Evolutionary conservation across 1,140 invertebrate species (phyloP).

Genomic region (Leptinotarsa texana): DNA sequence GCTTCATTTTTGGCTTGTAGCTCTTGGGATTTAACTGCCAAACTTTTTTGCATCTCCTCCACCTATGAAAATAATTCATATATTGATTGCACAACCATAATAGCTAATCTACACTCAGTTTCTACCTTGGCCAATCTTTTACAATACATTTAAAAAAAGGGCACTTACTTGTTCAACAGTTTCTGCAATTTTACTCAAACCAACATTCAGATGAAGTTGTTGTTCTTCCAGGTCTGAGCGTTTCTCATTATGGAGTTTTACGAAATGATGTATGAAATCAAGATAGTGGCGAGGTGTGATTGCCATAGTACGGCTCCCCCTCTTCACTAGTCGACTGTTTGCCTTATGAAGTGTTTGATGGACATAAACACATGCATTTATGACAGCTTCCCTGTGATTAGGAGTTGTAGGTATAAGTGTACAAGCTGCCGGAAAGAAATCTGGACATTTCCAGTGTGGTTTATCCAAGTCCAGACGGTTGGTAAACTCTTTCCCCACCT

Average conservation of each 20-base stretch:
- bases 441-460: slow-evolving; percentile 80
- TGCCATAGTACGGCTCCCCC: slow-evolving; percentile 93
- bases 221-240: slow-evolving; percentile 97
- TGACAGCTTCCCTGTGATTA: slow-evolving; percentile 89
- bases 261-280: slow-evolving; percentile 99
- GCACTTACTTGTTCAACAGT: slow-evolving; percentile 85
- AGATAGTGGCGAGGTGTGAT: slow-evolving; percentile 98
- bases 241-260: slow-evolving; percentile 97
- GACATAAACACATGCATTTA: slow-evolving; percentile 98
- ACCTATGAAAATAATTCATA: slow-evolving; percentile 60
- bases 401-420: slow-evolving; percentile 75
- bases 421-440: slow-evolving; percentile 86
- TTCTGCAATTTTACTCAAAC: slow-evolving; percentile 97
- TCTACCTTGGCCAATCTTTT: neutral
- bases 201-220: slow-evolving; percentile 97
- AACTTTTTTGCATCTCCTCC: slow-evolving; percentile 98
- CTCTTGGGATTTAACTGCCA: slow-evolving; percentile 93
- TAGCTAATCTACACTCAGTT: neutral
- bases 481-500: slow-evolving; percentile 88
- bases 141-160: neutral
- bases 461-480: slow-evolving; percentile 81
- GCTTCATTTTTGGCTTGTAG: slow-evolving; percentile 98
- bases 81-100: too few relatives aligned
- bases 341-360: slow-evolving; percentile 96
- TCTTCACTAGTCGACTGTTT: slow-evolving; percentile 84